Conservation (phyloP, 2,113 vertebrate genomes). For the Prochilodus magdalenae region DNA sequence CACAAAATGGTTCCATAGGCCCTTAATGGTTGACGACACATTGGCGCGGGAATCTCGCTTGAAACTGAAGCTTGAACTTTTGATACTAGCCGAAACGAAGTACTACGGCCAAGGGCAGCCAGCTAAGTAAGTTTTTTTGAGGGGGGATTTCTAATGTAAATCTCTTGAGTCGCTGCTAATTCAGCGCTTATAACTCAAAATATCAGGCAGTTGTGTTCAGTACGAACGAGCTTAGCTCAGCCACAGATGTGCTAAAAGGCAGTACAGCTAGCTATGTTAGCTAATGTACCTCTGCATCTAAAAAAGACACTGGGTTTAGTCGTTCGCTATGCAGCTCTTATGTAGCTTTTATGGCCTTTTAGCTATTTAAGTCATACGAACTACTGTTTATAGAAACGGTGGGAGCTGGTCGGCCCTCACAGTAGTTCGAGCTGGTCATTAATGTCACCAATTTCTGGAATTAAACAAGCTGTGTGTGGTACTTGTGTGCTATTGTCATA, state of each 20-base stretch:
- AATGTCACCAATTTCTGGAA: no score
- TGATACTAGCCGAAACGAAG: no score
- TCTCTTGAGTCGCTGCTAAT: neutral
- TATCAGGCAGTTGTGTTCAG: neutral
- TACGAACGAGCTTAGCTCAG: neutral
- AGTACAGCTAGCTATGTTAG: neutral
- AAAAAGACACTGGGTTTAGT: no score
- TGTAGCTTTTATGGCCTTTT: no score
- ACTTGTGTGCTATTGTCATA: no score
- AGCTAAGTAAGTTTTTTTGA: neutral
- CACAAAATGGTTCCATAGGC: neutral
- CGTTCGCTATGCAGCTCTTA: no score
- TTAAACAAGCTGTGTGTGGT: no score
- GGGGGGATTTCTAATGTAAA: neutral
- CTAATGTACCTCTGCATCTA: neutral
- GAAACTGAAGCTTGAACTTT: neutral
- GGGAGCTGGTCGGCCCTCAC: no score
- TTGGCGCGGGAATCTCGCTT: constrained; percentile 66
- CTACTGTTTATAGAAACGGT: no score
- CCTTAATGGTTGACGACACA: constrained; percentile 12
- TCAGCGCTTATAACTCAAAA: neutral
- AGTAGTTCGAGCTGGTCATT: no score
- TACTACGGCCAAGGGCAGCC: no score
- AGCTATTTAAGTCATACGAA: no score
- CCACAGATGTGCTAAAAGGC: neutral